Base-by-base conservation (phyloP, 2,113 vertebrate genomes). In the Aramus guarauna region DNA sequence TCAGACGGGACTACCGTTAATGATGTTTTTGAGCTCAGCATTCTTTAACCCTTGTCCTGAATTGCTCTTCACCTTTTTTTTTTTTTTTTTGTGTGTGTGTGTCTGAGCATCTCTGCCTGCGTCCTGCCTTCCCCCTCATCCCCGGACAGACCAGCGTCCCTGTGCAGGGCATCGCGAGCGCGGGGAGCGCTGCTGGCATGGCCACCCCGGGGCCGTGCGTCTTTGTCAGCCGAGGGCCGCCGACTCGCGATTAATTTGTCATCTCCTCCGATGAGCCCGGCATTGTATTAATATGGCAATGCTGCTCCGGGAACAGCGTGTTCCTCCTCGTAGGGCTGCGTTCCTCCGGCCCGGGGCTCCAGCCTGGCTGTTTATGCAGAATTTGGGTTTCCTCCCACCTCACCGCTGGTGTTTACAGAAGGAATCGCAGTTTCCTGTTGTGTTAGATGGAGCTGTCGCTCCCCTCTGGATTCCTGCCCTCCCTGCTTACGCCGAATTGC, bases 341-440 rank as follows among this genome's bases (percentile, higher is more conserved):
- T 32, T 76, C 85, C 69, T 41, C 9, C 34, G 7, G 20, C 26
- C 63, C 2, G 0, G 43, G 43, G 77, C 94, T 94, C 80, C 75
- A 55, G 84, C 62, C 67, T 58, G 87, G 60, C 88, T 96, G 94
- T 96, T 97, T 96, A 30, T 95, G 56, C 73, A 34, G 63, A 69
- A 36, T 32, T 37, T 91, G 95, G 60, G 86, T 86, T 91, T 80
- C 76, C 93, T 97, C 94, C 92, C 83, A 68, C 83, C 96, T 93
- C 95, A 52, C 47, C 52, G 16, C 94, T 34, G 80, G 14, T 96
- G 95, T 97, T 96, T 94, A 96, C 93, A 91, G 86, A 84, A 90
- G 94, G 76, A 67, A 88, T 96, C 16, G 91, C 76, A 77, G 93
- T 36, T 96, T 94, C 91, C 96, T 96, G 95, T 96, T 96, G 93